Evolutionary conservation across 2,797 vertebrate genomes (phyloP).

Genomic region (Buceros bicornis): DNA sequence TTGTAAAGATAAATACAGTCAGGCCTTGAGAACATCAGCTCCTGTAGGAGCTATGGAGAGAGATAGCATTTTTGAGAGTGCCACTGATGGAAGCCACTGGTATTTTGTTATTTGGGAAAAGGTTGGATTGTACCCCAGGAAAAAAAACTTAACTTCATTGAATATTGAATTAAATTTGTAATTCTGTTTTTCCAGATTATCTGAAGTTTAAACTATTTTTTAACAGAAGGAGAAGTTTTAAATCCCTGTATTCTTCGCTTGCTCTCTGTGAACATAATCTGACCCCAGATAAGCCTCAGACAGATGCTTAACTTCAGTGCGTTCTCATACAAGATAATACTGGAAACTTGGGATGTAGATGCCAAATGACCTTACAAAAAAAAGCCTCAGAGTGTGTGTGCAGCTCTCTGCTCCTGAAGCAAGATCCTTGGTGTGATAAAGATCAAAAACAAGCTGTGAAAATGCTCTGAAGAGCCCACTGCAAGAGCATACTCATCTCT

Average conservation of each 20-base stretch:
- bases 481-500: not conserved
- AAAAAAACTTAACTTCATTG: slow-evolving; percentile 11
- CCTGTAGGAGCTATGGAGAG: not conserved
- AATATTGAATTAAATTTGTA: slow-evolving; percentile 54
- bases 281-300: slow-evolving; percentile 3
- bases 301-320: slow-evolving; percentile 34
- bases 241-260: not conserved
- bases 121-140: slow-evolving; percentile 37
- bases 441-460: not conserved
- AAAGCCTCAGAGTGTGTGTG: not conserved
- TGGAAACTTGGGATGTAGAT: slow-evolving; percentile 8
- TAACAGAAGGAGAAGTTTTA: slow-evolving; percentile 48
- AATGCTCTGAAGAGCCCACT: not conserved
- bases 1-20: not conserved
- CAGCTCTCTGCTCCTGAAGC: not conserved
- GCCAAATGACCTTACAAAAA: not conserved
- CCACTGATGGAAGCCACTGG: slow-evolving; percentile 54
- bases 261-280: not conserved
- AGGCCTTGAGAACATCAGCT: not conserved
- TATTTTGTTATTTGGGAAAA: slow-evolving; percentile 58
- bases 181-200: slow-evolving; percentile 50
- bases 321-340: not conserved
- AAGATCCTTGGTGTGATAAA: not conserved
- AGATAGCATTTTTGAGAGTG: slow-evolving; percentile 5
- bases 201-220: slow-evolving; percentile 51